phyloP scores from a whole-genome alignment of 2,888 invertebrate species.

The Eubasilissa splendida region DNA sequence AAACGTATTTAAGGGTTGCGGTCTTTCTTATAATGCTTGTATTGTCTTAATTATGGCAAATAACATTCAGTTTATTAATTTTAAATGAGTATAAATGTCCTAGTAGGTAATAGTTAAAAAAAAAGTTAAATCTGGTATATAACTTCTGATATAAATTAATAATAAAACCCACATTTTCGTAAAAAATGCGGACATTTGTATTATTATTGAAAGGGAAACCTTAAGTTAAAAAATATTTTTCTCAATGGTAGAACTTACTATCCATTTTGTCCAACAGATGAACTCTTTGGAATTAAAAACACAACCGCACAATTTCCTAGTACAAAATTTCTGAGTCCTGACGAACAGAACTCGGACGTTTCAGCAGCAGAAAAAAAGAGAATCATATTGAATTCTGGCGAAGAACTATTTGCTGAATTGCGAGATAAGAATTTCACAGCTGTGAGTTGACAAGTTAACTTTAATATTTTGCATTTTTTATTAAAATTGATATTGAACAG shows the following conservation, averaged over 20 bases:
- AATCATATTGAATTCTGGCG: constrained; percentile 90
- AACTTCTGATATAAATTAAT: no score
- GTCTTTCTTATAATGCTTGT: no score
- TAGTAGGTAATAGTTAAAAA: no score
- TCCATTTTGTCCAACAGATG: constrained; percentile 74
- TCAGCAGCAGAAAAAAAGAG: constrained; percentile 80
- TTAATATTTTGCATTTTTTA: not conserved
- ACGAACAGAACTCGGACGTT: constrained; percentile 75
- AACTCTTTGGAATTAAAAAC: constrained; percentile 89
- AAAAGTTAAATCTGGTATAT: no score
- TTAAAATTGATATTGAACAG: not conserved
- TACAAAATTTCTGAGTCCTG: constrained; percentile 83
- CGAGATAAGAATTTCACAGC: constrained; percentile 95
- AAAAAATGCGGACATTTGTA: no score
- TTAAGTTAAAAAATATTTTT: not conserved
- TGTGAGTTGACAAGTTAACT: constrained; percentile 62
- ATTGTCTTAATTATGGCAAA: no score
- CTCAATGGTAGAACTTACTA: not conserved
- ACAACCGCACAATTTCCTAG: constrained; percentile 88
- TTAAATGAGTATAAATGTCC: no score
- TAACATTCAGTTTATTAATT: no score
- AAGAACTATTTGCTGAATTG: constrained; percentile 90
- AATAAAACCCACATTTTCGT: no score
- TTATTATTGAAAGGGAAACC: not conserved
- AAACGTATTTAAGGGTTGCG: no score